Conservation (phyloP, 2,888 invertebrate species). For the Chaitophorus viminalis region DNA sequence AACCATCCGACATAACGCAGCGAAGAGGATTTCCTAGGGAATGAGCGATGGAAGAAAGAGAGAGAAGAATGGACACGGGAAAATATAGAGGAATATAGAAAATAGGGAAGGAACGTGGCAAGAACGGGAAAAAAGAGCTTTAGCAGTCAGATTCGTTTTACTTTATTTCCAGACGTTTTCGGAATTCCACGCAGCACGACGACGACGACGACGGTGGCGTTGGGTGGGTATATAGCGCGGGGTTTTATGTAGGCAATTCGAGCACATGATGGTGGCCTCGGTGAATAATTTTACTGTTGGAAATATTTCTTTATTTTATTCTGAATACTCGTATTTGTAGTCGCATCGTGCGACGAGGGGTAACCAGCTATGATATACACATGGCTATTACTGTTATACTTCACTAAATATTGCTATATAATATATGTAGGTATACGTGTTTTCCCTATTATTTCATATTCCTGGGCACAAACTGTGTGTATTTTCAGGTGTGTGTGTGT, state of each 20-base stretch:
- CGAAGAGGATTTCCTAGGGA: background rate
- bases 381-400: no score
- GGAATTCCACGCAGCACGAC: background rate
- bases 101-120: background rate
- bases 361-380: no score
- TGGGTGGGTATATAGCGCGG: no score
- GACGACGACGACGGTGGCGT: background rate
- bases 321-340: no score
- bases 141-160: conserved; percentile 41
- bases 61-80: no score
- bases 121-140: background rate
- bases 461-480: no score
- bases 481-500: background rate
- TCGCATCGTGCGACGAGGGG: no score
- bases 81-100: no score
- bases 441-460: no score
- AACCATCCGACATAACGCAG: background rate
- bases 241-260: background rate
- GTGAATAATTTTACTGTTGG: conserved; percentile 33
- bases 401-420: no score
- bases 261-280: background rate
- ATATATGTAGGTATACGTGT: no score
- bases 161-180: conserved; percentile 46
- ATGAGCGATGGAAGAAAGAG: background rate
- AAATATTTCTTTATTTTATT: conserved; percentile 25